Evolutionary conservation across 2,113 vertebrate species (phyloP), one percentile per base, ranked within the genome.

Genomic region (Hydropotes inermis): DNA sequence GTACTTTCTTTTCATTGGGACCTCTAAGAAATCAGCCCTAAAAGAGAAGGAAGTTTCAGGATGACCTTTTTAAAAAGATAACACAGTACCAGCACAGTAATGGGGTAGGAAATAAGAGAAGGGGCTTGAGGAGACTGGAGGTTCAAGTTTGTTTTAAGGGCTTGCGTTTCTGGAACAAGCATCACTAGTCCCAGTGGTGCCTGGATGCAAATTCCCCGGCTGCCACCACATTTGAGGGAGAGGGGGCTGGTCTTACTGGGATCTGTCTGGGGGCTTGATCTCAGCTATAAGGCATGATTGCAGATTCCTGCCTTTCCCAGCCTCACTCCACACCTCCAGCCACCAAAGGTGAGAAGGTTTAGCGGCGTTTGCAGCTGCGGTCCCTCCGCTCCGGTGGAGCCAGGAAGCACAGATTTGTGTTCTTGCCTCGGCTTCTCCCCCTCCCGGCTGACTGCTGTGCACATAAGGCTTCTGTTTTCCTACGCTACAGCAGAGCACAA

Each of bases 81-180:
- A 81, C 89, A 12, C 57, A 47, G 58, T 92, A 84, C 36, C 52
- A 90, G 5, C 36, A 36, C 74, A 47, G 1, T 39, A 27, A 5
- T 23, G 33, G 13, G 12, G 25, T 50, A 15, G 94, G 55, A 93
- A 78, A 89, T 78, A 36, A 54, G 17, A 55, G 36, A 84, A 84
- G 64, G 39, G 57, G 52, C 33, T 89, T 19, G 50, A 87, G 58
- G 86, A 92, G 76, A 88, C 81, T 97, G 89, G 67, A 97, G 97
- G 96, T 90, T 57, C 39, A 81, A 28, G 36, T 96, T 91, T 97
- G 0, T 6, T 74, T 10, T 50, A 23, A 47, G 6, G 5, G n/a
- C 21, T 0, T n/a, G n/a, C 0, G 1, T 64, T 43, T 28, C 64
- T 86, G 47, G 6, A 16, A n/a, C 78, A 25, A 25, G 23, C 15